Conservation (phyloP, 2,113 vertebrate genomes). For the Osmerus eperlanus region DNA sequence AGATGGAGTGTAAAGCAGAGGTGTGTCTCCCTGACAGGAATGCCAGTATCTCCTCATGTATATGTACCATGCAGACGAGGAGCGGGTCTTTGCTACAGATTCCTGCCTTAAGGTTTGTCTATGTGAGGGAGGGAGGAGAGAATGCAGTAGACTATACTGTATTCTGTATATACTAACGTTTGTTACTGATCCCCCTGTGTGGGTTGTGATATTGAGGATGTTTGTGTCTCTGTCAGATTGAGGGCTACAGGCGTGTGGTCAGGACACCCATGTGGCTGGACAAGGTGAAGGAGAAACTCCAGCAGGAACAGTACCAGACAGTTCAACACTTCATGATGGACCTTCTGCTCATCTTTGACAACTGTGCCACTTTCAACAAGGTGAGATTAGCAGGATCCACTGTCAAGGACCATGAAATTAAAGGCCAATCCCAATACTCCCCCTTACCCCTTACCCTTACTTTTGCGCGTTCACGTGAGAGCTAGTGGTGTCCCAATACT, state of each 20-base stretch:
- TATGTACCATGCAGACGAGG: slow-evolving; percentile 50
- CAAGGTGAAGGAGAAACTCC: slow-evolving; percentile 50
- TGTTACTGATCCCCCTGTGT: too few species aligned
- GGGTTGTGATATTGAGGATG: background rate
- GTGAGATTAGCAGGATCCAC: slow-evolving; percentile 43
- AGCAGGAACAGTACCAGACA: slow-evolving; percentile 36
- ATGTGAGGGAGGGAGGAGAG: too few species aligned
- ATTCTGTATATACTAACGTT: too few species aligned
- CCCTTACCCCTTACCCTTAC: too few species aligned
- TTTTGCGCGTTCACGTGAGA: too few species aligned
- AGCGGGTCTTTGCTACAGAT: slow-evolving; percentile 40
- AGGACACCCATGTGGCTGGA: slow-evolving; percentile 60
- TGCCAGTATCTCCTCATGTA: slow-evolving; percentile 67
- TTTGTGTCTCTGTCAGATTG: slow-evolving; percentile 28
- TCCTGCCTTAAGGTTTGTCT: slow-evolving; percentile 24
- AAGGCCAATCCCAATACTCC: too few species aligned
- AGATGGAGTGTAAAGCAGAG: background rate
- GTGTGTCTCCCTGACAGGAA: slow-evolving; percentile 42
- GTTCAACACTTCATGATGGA: slow-evolving; percentile 60
- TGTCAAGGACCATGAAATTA: background rate
- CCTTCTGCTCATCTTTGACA: slow-evolving; percentile 61
- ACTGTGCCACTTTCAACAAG: slow-evolving; percentile 52
- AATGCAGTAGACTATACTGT: too few species aligned
- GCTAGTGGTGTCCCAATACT: too few species aligned
- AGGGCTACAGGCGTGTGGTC: slow-evolving; percentile 33